A percentile compares a stretch with the other conserved stretches of the same genome.
These are phyloP conservation scores for Akabosia matsudoensis DNA, from an alignment of 1,140 invertebrate species.

Conservation along the genomic window DNA sequence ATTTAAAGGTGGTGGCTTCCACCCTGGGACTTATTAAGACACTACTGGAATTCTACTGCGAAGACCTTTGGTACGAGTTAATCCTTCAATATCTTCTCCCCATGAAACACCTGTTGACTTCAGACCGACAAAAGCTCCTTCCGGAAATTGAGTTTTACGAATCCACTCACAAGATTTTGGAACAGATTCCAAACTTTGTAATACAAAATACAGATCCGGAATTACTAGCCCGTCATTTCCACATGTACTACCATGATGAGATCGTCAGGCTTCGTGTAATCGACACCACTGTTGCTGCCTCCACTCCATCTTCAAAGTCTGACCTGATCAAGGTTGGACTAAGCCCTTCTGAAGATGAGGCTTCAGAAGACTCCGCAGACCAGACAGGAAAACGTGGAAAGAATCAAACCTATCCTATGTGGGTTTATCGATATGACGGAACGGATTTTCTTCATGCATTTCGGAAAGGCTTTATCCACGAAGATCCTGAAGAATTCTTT, in stretches of 20 bases:
- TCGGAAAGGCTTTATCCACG: background rate
- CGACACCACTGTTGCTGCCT: background rate
- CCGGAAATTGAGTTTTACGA: constrained; percentile 21
- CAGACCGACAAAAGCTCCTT: background rate
- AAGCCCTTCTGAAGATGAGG: background rate
- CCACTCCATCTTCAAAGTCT: background rate
- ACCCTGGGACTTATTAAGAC: background rate
- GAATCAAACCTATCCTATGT: constrained; percentile 27
- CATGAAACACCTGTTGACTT: constrained; percentile 14
- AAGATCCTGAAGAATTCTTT: constrained; percentile 23
- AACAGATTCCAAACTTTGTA: background rate
- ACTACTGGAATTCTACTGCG: constrained; percentile 23
- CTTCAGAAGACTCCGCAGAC: background rate
- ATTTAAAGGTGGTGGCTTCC: background rate
- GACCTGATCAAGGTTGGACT: background rate
- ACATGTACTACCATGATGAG: background rate
- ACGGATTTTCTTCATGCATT: constrained; percentile 21
- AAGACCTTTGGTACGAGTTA: constrained; percentile 23
- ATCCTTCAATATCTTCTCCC: constrained; percentile 22
- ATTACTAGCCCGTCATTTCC: background rate
- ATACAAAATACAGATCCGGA: background rate
- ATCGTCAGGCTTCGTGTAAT: background rate
- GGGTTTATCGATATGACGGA: constrained; percentile 22
- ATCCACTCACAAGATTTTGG: background rate
- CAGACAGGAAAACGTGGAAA: no score